Evolutionary conservation across 2,113 vertebrate genomes (phyloP).

Genomic region (Sebastes fasciatus): DNA sequence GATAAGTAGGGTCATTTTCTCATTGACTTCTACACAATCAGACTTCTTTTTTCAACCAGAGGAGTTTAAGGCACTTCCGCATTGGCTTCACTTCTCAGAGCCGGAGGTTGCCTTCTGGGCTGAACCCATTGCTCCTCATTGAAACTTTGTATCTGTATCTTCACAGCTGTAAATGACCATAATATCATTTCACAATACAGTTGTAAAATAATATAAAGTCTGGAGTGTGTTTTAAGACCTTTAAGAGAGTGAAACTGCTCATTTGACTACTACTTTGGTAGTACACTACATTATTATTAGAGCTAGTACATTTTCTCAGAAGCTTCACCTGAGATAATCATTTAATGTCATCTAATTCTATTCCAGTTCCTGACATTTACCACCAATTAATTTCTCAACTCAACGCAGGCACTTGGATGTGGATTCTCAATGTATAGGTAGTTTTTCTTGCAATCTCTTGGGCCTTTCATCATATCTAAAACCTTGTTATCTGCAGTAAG

Average conservation of each 20-base stretch:
- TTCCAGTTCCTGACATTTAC: constrained; percentile 26
- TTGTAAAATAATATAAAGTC: background rate
- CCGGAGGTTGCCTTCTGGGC: too few species aligned
- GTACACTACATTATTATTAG: constrained; percentile 4
- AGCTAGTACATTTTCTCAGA: background rate
- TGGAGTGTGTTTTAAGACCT: background rate
- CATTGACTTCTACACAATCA: too few species aligned
- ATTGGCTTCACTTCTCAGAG: too few species aligned
- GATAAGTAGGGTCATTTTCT: too few species aligned
- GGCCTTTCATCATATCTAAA: constrained; percentile 46
- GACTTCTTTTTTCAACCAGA: too few species aligned
- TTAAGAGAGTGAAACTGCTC: background rate
- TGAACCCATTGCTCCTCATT: background rate
- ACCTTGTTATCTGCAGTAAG: constrained; percentile 45
- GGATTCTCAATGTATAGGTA: constrained; percentile 18
- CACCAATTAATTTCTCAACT: constrained; percentile 42
- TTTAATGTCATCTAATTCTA: constrained; percentile 2
- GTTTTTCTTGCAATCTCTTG: constrained; percentile 32
- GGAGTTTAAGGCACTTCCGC: too few species aligned
- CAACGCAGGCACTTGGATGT: constrained; percentile 2
- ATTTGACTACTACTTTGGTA: background rate
- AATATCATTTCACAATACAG: background rate
- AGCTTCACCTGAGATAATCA: constrained; percentile 16
- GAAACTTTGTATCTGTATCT: background rate
- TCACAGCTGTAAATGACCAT: constrained; percentile 1